These are phyloP conservation scores for Contarinia nasturtii DNA, from an alignment of 1,140 invertebrate genomes.

Conservation along the genomic window DNA sequence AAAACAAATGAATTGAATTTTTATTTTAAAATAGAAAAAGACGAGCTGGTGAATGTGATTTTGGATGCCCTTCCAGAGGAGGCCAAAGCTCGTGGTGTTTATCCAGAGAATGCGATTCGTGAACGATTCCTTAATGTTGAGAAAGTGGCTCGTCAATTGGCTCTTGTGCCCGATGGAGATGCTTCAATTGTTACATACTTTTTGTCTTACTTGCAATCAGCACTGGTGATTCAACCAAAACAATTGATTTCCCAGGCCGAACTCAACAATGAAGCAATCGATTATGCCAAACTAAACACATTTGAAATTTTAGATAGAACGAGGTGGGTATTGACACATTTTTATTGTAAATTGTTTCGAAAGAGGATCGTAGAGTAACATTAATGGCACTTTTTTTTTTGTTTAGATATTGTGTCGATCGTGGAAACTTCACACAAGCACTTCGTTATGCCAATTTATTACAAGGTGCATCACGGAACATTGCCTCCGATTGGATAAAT, in stretches of 20 bases:
- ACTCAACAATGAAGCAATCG: conserved; percentile 44
- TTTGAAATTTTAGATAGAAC: conserved; percentile 76
- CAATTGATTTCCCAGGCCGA: conserved; percentile 46
- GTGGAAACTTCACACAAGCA: conserved; percentile 64
- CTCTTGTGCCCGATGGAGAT: conserved; percentile 62
- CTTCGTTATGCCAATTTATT: conserved; percentile 80
- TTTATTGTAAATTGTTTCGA: too few species aligned
- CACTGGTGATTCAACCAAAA: conserved; percentile 42
- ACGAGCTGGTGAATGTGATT: conserved; percentile 51
- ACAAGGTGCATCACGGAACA: conserved; percentile 59
- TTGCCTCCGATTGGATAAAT: conserved; percentile 71
- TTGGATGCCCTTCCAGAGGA: conserved; percentile 56
- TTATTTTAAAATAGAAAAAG: conserved; percentile 30
- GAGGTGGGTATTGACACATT: conserved; percentile 31
- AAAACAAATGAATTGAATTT: too few species aligned
- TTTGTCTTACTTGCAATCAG: conserved; percentile 70
- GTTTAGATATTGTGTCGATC: conserved; percentile 63
- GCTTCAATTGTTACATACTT: conserved; percentile 65
- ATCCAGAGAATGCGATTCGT: conserved; percentile 63
- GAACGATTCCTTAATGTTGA: conserved; percentile 69
- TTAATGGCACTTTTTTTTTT: too few species aligned
- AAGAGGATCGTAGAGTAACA: too few species aligned
- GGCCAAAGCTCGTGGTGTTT: conserved; percentile 60
- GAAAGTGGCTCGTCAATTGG: conserved; percentile 48
- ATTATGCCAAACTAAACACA: conserved; percentile 53